Base-by-base conservation (phyloP, 2,888 invertebrate species). In the Drosophila peninsularis region DNA sequence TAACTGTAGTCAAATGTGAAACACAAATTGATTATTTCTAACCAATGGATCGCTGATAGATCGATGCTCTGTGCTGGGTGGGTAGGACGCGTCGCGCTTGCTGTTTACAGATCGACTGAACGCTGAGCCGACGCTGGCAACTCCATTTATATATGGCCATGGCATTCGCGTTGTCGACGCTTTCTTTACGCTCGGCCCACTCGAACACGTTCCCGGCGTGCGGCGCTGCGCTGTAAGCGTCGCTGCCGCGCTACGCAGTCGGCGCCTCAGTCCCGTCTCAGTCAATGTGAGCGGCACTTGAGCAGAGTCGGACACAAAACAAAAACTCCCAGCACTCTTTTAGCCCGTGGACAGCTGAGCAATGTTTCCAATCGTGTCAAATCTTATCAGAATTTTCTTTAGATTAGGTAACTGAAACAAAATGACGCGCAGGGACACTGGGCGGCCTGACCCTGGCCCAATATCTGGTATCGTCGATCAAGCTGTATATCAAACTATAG, bases 101-200 rank as follows among this genome's bases (percentile, higher is more conserved):
- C 86, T 87, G 77, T 80, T 85, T 80, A 61, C 78, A 87, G 71
- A 84, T 76, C 80, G 82, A 90, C 90, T 90, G 91, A 90, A 80
- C 85, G 71, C 75, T 83, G 76, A 75, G 75, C 81, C 77, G 82
- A 69, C 75, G 75, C 77, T 80, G 78, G 72, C 77, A 71, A 79
- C 83, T 82, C 80, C 80, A 88, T 90, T 90, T 90, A 90, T 81
- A 90, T 80, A 84, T 65, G 75, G 69, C 64, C 58, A 34, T 53
- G 58, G 50, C 41, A 45, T 21, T 71, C 64, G 54, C 27, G 44
- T 5, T 19, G 44, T 34, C 56, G 56, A 34, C 47, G 64, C 82
- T 71, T 78, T 84, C 79, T 50, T 21, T 62, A 70, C 68, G 53
- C 57, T 71, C 80, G 65, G 55, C 45, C 62, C 62, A 73, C 64